A percentile compares a stretch with the other conserved stretches of the same genome.
Conservation (phyloP, 1,140 invertebrate species). For the Drosophila tani region DNA sequence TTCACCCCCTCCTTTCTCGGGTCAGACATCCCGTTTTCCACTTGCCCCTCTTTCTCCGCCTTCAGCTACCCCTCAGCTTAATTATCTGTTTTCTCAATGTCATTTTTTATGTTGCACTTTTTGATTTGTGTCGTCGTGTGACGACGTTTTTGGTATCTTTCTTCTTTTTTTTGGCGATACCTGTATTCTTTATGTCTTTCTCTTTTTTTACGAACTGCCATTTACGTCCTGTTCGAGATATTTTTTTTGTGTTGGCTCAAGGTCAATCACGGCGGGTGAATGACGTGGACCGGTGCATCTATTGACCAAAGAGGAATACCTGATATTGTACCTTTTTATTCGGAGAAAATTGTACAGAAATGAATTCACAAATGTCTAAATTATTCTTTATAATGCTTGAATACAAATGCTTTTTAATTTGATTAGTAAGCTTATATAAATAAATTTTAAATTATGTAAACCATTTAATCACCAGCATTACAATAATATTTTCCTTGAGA, state of each 20-base stretch:
- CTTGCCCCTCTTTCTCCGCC: conserved; percentile 42
- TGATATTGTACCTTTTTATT: not conserved
- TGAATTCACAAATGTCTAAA: not conserved
- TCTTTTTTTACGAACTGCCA: conserved; percentile 52
- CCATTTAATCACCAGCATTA: too few relatives aligned
- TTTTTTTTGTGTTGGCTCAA: conserved; percentile 31
- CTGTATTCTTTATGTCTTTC: conserved; percentile 52
- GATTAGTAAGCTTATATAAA: too few relatives aligned
- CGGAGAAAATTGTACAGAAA: not conserved
- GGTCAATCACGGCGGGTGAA: conserved; percentile 27
- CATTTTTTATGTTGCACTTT: conserved; percentile 81
- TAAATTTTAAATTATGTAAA: too few relatives aligned
- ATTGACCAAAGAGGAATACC: not conserved
- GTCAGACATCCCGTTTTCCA: conserved; percentile 67
- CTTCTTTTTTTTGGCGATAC: conserved; percentile 41
- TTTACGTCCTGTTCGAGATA: conserved; percentile 21
- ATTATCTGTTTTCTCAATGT: conserved; percentile 78
- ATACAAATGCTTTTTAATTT: too few relatives aligned
- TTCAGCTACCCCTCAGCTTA: conserved; percentile 45
- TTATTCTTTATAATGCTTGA: too few relatives aligned
- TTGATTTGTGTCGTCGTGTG: conserved; percentile 76
- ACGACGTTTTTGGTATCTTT: conserved; percentile 48
- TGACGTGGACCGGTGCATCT: conserved; percentile 9
- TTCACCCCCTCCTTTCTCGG: conserved; percentile 31
- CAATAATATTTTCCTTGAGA: too few relatives aligned